phyloP scores from a whole-genome alignment of 2,888 invertebrate species.

The Caradrina kadenii region DNA sequence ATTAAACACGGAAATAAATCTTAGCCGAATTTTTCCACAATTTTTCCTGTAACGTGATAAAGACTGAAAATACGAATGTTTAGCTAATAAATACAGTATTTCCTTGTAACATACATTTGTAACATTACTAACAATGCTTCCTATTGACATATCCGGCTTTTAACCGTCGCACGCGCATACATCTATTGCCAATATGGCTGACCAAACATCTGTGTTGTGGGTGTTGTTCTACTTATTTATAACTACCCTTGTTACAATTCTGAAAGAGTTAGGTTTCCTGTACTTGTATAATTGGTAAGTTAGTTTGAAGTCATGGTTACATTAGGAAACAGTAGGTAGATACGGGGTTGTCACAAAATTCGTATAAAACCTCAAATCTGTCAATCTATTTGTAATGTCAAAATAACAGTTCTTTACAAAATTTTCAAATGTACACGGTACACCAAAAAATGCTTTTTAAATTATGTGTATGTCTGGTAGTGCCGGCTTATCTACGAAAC shows the following conservation, averaged over 20 bases:
- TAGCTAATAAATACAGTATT: slow-evolving; percentile 6
- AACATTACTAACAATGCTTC: slow-evolving; percentile 19
- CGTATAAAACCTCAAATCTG: too few relatives aligned
- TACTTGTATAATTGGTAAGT: not conserved
- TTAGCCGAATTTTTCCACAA: not conserved
- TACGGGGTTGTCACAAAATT: too few relatives aligned
- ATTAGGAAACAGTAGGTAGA: too few relatives aligned
- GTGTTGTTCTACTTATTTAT: slow-evolving; percentile 30
- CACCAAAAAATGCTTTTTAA: too few relatives aligned
- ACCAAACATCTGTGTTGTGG: slow-evolving; percentile 32
- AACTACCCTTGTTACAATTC: slow-evolving; percentile 34
- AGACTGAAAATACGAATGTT: not conserved
- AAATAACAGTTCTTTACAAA: too few relatives aligned
- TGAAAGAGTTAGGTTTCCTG: slow-evolving; percentile 22
- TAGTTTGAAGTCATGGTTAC: not conserved
- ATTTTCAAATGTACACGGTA: too few relatives aligned
- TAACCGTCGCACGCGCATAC: slow-evolving; percentile 33
- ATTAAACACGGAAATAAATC: not conserved
- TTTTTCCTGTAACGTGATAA: not conserved
- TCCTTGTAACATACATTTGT: slow-evolving; percentile 35
- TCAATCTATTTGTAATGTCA: too few relatives aligned
- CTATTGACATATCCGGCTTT: slow-evolving; percentile 60
- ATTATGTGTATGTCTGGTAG: too few relatives aligned
- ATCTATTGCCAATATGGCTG: slow-evolving; percentile 48
- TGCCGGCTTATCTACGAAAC: too few relatives aligned